These are phyloP conservation scores for Andrena cerasifolii DNA, from an alignment of 1,140 invertebrate species.

Conservation along the genomic window DNA sequence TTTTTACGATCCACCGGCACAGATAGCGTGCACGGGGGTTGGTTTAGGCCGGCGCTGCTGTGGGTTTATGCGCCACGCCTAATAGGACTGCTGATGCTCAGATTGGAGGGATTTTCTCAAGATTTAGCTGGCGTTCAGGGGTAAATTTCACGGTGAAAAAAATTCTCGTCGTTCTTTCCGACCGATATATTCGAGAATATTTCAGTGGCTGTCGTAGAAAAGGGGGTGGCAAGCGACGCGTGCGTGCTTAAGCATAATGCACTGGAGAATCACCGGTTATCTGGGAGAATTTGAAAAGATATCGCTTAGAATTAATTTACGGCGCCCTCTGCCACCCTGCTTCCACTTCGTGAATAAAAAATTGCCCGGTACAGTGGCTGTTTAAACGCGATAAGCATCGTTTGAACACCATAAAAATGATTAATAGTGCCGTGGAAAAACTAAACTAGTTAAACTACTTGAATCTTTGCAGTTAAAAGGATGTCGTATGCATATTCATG, in stretches of 20 bases:
- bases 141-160: constrained; percentile 22
- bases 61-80: constrained; percentile 38
- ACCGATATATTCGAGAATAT: constrained; percentile 55
- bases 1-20: constrained; percentile 16
- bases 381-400: constrained; percentile 31
- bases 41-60: background rate
- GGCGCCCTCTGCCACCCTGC: too few relatives aligned
- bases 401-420: background rate
- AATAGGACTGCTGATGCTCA: constrained; percentile 24
- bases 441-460: background rate
- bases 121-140: background rate
- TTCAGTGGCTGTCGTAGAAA: background rate
- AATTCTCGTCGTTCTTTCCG: constrained; percentile 16
- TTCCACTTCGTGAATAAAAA: constrained; percentile 27
- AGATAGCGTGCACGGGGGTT: background rate
- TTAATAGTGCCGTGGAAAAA: constrained; percentile 2
- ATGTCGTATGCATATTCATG: background rate
- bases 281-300: constrained; percentile 32
- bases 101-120: constrained; percentile 34
- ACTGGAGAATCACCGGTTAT: constrained; percentile 7
- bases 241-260: constrained; percentile 58
- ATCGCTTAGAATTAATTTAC: constrained; percentile 49
- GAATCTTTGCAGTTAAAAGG: too few relatives aligned
- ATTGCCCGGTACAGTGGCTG: constrained; percentile 1
- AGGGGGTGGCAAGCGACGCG: constrained; percentile 29